Evolutionary conservation across 2,888 invertebrate species (phyloP), one percentile per base, ranked within the genome.

Genomic region (Drosophila formosana): DNA sequence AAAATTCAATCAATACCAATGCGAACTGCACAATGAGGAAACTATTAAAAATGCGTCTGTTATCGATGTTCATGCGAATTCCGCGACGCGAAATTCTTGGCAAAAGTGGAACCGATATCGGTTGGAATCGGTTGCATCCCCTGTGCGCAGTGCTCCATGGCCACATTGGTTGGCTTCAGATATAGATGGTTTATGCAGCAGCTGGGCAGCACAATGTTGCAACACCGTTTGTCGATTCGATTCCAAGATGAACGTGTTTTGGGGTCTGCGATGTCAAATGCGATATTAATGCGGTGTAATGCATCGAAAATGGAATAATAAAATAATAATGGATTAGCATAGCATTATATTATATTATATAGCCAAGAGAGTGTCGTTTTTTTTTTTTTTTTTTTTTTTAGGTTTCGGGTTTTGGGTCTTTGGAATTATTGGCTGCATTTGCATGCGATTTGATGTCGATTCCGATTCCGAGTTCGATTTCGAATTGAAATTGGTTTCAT

Each of bases 241-340:
- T 50, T 56, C 37, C 50, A 64, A 47, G 30, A 50, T 46, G 28
- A 65, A 34, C 66, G 30, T 57, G 66, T 45, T 52, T 49, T 32
- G 50, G 34, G 41, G 26, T 56, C 34, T 49, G 28, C 58, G 39
- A 47, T 30, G 47, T 41, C 32, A 41, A 57, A 56, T 49, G 9
- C 55, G 51, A 39, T 73, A 63, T 66, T 61, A 56, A 61, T 52
- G 26, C 43, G 53, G 30, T 77, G 73, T 72, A 76, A 76, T 76
- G 43, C 37, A 51, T 58, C 11, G 46, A 30, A 56, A 56, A 53
- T 46, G 58, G 51, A 32, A 49, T 32, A 30, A 30, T 46, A 47
- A 46, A 47, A 65, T 75, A 47, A 72, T 75, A 72, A 55, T 57
- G 66, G 60, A 75, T 72, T 62, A 49, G 61, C 68, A 53, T 64